A percentile compares a stretch with the other conserved stretches of the same genome.
Conservation (phyloP, 1,140 invertebrate species). For the Pseudomyrmex concolor region DNA sequence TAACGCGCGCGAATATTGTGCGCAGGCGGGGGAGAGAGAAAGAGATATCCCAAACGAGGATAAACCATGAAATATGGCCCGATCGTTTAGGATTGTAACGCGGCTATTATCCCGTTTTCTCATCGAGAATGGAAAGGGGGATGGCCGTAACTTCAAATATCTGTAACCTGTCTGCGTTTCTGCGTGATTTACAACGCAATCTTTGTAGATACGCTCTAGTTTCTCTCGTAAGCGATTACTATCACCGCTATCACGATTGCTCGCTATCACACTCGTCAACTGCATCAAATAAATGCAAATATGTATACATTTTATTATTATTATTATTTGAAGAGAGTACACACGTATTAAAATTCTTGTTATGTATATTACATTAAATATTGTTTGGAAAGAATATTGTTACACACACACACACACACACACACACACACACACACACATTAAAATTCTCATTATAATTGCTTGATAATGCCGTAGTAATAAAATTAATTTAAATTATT, state of each 20-base stretch:
- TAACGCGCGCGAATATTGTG: constrained; percentile 22
- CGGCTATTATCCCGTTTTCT: constrained; percentile 41
- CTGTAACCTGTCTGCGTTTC: constrained; percentile 1
- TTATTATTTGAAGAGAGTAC: no score
- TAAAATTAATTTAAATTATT: not conserved
- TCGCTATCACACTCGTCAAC: not conserved
- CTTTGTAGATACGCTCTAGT: constrained; percentile 19
- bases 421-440: no score
- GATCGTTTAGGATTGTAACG: constrained; percentile 34
- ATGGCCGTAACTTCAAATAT: constrained; percentile 40
- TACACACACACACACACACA: no score
- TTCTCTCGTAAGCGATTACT: constrained; percentile 9
- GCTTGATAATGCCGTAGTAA: not conserved
- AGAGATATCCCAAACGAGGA: constrained; percentile 12
- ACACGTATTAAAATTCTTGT: no score
- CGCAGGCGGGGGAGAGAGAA: not conserved
- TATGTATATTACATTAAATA: no score
- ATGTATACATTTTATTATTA: not conserved
- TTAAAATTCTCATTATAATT: not conserved
- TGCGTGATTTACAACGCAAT: constrained; percentile 38
- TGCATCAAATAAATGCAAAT: not conserved
- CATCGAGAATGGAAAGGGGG: not conserved
- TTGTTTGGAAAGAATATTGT: no score
- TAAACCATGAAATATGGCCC: constrained; percentile 43
- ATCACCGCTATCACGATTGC: not conserved